Evolutionary conservation across 92 coral and sea anemone species (phyloP), one percentile per base, ranked within the genome.

Genomic region (Scolanthus callimorphus): DNA sequence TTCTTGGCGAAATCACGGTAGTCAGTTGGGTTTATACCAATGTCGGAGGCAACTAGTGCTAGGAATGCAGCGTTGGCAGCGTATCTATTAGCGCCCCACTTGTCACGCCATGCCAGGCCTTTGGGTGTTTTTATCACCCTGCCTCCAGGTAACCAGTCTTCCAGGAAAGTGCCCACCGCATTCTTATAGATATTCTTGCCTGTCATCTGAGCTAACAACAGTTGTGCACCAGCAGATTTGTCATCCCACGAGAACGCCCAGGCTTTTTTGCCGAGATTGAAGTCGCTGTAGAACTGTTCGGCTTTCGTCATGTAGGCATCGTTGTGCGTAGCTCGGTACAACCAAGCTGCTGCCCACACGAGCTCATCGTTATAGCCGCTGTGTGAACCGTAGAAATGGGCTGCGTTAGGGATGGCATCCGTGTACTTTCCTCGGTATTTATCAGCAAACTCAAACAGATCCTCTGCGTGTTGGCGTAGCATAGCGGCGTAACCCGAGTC

Each of bases 291-390:
- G 59, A 82, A 86, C 29, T 50, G 51, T 46, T 86, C 88, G 2
- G 97, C 97, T 55, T 86, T 89, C 3, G 26, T 60, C 37, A 89
- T 69, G 41, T 90, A 90, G 28, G 22, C 30, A 11, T 4, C 15
- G 22, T 78, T 78, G 17, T 65, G 29, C 11, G 97, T 90, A 23
- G 97, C 94, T 51, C 67, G 73, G 56, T 90, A 86, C 20, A 90
- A 51, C 97, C 97, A 90, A 21, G 91, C 88, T 21, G 95, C 88
- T 31, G 85, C 97, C 97, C 97, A 90, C 25, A 83, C 95, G 17
- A 90, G 77, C 51, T 86, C 95, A 43, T 90, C 97, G 1, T 71
- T 53, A 61, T 58, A 90, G 2, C 87, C 85, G 20, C 72, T 77
- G 50, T 49, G 30, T 15, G 96, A 88, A 1, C 52, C 59, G 67